These are phyloP conservation scores for Okamejei kenojei DNA, from an alignment of 2,797 vertebrate species.

Conservation along the genomic window DNA sequence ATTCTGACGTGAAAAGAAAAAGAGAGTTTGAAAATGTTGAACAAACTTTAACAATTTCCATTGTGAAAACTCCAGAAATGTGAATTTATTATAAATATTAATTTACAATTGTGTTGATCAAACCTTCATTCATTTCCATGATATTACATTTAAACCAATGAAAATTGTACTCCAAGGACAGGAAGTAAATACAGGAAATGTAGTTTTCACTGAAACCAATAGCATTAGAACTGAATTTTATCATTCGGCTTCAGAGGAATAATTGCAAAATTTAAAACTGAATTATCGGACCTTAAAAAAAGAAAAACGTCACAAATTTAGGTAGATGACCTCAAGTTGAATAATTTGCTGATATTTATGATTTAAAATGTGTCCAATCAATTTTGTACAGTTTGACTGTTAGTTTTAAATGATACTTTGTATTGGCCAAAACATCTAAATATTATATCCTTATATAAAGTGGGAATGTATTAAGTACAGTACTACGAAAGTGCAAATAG, in stretches of 20 bases:
- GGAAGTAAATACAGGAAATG: conserved; percentile 23
- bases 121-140: conserved; percentile 31
- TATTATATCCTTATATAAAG: conserved; percentile 87
- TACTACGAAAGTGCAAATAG: conserved; percentile 99
- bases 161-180: conserved; percentile 16
- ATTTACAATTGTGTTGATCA: conserved; percentile 37
- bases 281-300: conserved; percentile 19
- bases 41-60: conserved; percentile 5
- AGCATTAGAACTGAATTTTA: conserved; percentile 34
- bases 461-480: conserved; percentile 99
- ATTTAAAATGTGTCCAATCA: conserved; percentile 26
- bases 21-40: neutral
- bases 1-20: neutral
- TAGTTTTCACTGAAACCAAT: conserved; percentile 36
- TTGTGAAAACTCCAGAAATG: conserved; percentile 22
- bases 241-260: conserved; percentile 21
- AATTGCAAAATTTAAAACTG: conserved; percentile 34
- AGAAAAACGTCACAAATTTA: conserved; percentile 1
- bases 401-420: conserved; percentile 63
- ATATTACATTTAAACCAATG: conserved; percentile 21
- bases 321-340: neutral
- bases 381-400: conserved; percentile 40
- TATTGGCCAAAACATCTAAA: conserved; percentile 92
- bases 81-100: conserved; percentile 39
- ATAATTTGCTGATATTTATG: conserved; percentile 6